Percentiles rank a stretch among this genome's conserved stretches.
Evolutionary conservation across 2,888 invertebrate species (phyloP).

Genomic region (Malthinus flaveolus): DNA sequence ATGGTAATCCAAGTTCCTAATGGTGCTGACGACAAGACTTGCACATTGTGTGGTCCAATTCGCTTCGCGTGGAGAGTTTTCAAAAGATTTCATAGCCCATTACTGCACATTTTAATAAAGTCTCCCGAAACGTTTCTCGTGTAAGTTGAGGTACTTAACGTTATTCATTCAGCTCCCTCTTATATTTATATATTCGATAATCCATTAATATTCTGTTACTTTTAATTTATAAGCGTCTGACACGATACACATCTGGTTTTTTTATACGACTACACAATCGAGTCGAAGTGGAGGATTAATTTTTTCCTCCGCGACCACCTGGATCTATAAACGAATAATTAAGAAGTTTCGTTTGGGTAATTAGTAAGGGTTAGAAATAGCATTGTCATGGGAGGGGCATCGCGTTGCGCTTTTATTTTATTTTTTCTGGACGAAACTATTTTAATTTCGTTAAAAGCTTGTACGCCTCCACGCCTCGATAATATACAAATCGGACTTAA

Average conservation of each 20-base stretch:
- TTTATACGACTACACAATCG: neutral
- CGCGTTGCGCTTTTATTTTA: too few relatives aligned
- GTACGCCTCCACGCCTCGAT: too few relatives aligned
- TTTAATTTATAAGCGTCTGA: neutral
- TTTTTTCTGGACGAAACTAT: too few relatives aligned
- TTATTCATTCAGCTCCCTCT: constrained; percentile 2
- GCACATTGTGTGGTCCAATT: constrained; percentile 27
- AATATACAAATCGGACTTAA: too few relatives aligned
- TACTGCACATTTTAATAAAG: constrained; percentile 13
- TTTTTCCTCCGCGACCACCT: neutral
- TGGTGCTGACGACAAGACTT: constrained; percentile 32
- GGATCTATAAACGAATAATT: neutral
- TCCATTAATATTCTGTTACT: neutral
- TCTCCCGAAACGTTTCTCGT: constrained; percentile 9
- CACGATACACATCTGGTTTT: neutral
- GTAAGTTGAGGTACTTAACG: neutral
- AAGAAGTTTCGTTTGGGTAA: neutral
- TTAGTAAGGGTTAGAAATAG: neutral
- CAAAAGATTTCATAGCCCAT: constrained; percentile 14
- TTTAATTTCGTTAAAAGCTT: too few relatives aligned
- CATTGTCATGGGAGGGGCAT: too few relatives aligned
- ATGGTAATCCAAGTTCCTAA: constrained; percentile 32
- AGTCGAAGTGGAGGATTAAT: neutral
- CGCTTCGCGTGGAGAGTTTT: constrained; percentile 7
- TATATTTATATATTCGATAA: neutral